These are phyloP conservation scores for Sardina pilchardus DNA, from an alignment of 2,113 vertebrate genomes.

Conservation along the genomic window DNA sequence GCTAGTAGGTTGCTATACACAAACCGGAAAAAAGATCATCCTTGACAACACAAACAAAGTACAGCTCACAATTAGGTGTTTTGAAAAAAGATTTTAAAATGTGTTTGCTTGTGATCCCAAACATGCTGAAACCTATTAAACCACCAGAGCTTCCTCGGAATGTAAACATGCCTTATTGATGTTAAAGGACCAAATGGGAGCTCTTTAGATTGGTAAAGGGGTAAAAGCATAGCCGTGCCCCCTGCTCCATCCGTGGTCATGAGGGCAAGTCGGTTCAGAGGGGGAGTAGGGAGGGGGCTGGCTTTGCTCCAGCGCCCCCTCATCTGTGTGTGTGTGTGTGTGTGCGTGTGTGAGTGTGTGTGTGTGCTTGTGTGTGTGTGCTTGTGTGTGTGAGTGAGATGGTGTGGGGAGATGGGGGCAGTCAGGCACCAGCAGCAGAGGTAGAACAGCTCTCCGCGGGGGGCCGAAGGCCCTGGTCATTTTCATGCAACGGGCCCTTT, in stretches of 20 bases:
- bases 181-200: neutral
- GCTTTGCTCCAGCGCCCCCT: constrained; percentile 49
- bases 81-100: neutral
- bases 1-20: no score
- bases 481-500: constrained; percentile 63
- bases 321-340: constrained; percentile 33
- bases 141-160: neutral
- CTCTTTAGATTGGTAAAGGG: neutral
- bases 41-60: no score
- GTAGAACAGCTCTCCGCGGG: constrained; percentile 49
- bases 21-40: no score
- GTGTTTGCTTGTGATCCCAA: neutral
- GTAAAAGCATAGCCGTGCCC: neutral
- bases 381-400: neutral
- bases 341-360: neutral
- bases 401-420: neutral
- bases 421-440: constrained; percentile 21
- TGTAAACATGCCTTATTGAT: neutral
- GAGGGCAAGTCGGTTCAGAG: constrained; percentile 1
- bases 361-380: neutral
- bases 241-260: neutral
- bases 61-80: no score
- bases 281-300: constrained; percentile 18
- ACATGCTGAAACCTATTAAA: neutral
- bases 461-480: constrained; percentile 64